A percentile compares a stretch with the other conserved stretches of the same genome.
phyloP scores from a whole-genome alignment of 2,797 vertebrate genomes.

The Chelon auratus region DNA sequence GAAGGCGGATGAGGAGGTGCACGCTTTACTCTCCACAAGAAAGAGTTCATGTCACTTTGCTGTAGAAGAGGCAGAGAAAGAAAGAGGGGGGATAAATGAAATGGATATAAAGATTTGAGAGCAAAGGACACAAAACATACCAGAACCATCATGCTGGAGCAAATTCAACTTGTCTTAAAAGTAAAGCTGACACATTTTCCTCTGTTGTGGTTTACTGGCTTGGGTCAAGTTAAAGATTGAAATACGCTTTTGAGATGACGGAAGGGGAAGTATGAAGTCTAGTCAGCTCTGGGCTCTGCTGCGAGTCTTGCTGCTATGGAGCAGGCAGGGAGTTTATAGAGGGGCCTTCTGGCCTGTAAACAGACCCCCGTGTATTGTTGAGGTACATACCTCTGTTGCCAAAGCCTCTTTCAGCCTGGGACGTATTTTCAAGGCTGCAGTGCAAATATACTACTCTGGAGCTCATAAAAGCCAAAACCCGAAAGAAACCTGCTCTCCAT shows the following conservation, averaged over 20 bases:
- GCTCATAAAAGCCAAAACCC: slow-evolving; percentile 72
- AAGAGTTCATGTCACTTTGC: slow-evolving; percentile 93
- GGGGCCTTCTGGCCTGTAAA: slow-evolving; percentile 78
- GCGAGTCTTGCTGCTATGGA: slow-evolving; percentile 40
- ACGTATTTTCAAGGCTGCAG: slow-evolving; percentile 74
- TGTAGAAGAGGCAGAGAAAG: slow-evolving; percentile 54
- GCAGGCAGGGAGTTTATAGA: slow-evolving; percentile 73
- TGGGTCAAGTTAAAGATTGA: slow-evolving; percentile 61
- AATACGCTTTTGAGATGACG: slow-evolving; percentile 54
- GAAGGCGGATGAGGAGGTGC: slow-evolving; percentile 83
- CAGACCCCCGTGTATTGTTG: slow-evolving; percentile 79
- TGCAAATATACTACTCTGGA: slow-evolving; percentile 73
- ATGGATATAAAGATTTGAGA: slow-evolving; percentile 14
- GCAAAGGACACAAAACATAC: slow-evolving; percentile 45
- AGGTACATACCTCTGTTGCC: slow-evolving; percentile 73
- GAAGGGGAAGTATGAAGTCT: slow-evolving; percentile 48
- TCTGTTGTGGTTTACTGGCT: slow-evolving; percentile 72
- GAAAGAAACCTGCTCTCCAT: slow-evolving; percentile 63
- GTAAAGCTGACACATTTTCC: slow-evolving; percentile 77
- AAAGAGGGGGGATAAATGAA: slow-evolving; percentile 14
- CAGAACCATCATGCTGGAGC: slow-evolving; percentile 33
- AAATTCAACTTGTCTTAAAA: slow-evolving; percentile 68
- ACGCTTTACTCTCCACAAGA: slow-evolving; percentile 92
- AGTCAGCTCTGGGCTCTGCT: slow-evolving; percentile 32
- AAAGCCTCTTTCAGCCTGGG: slow-evolving; percentile 67